phyloP scores from a whole-genome alignment of 1,140 invertebrate species.

The Drosophila lowei region DNA sequence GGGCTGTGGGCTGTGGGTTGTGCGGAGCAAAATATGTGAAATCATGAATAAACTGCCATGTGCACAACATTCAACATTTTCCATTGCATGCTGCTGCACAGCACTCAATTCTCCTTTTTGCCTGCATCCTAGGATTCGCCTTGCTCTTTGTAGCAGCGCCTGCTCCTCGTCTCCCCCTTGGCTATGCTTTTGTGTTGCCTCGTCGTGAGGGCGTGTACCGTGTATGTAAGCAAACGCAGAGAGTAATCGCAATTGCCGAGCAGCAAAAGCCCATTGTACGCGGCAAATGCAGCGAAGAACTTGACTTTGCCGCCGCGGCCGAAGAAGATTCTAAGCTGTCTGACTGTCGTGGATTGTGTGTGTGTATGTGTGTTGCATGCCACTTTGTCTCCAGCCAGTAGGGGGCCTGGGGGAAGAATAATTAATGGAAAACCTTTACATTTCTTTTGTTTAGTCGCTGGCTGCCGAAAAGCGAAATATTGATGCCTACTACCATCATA shows the following conservation, averaged over 20 bases:
- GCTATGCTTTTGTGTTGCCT: slow-evolving; percentile 25
- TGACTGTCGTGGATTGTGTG: not conserved
- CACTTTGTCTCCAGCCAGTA: slow-evolving; percentile 45
- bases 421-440: slow-evolving; percentile 37
- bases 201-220: not conserved
- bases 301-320: slow-evolving; percentile 50
- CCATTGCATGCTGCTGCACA: slow-evolving; percentile 20
- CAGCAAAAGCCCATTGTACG: slow-evolving; percentile 38
- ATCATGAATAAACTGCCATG: slow-evolving; percentile 82
- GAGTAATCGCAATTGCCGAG: slow-evolving; percentile 11
- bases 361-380: slow-evolving; percentile 2
- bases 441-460: slow-evolving; percentile 7
- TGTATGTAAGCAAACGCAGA: slow-evolving; percentile 8
- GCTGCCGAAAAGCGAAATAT: slow-evolving; percentile 3
- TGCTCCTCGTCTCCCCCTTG: slow-evolving; percentile 12
- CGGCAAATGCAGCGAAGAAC: slow-evolving; percentile 60
- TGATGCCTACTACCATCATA: slow-evolving; percentile 21
- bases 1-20: slow-evolving; percentile 13
- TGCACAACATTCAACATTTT: slow-evolving; percentile 74
- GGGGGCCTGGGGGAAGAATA: slow-evolving; percentile 22
- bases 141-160: slow-evolving; percentile 33
- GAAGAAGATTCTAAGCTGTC: slow-evolving; percentile 1
- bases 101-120: slow-evolving; percentile 28
- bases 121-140: slow-evolving; percentile 6
- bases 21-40: slow-evolving; percentile 70